phyloP scores from a whole-genome alignment of 2,797 vertebrate genomes.

The Falco concolor region DNA sequence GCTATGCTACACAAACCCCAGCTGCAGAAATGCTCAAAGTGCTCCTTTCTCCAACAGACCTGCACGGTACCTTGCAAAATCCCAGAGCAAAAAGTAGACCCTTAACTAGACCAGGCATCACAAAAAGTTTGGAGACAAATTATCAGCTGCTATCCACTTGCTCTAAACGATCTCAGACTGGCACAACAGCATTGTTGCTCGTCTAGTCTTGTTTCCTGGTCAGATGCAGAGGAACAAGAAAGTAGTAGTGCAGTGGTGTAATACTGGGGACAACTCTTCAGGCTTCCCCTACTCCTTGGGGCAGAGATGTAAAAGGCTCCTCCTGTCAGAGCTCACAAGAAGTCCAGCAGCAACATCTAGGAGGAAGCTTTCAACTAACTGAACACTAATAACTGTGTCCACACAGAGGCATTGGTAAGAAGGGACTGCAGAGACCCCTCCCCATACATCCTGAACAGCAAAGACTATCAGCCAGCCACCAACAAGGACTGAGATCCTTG shows the following conservation, averaged over 20 bases:
- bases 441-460: not conserved
- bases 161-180: not conserved
- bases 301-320: not conserved
- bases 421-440: not conserved
- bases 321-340: not conserved
- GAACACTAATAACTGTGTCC: not conserved
- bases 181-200: not conserved
- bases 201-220: not conserved
- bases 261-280: not conserved
- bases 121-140: not conserved
- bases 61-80: not conserved
- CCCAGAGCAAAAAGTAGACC: not conserved
- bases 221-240: not conserved
- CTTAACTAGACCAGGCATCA: not conserved
- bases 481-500: not conserved
- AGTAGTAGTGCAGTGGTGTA: fast-evolving
- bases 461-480: not conserved
- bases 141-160: not conserved
- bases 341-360: not conserved
- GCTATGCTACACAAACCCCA: fast-evolving
- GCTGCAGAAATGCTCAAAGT: not conserved
- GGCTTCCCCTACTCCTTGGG: not conserved
- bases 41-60: not conserved
- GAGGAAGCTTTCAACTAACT: not conserved
- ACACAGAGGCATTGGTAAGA: not conserved